Evolutionary conservation across 2,888 invertebrate genomes (phyloP).

Genomic region (Drosophila infuscata): DNA sequence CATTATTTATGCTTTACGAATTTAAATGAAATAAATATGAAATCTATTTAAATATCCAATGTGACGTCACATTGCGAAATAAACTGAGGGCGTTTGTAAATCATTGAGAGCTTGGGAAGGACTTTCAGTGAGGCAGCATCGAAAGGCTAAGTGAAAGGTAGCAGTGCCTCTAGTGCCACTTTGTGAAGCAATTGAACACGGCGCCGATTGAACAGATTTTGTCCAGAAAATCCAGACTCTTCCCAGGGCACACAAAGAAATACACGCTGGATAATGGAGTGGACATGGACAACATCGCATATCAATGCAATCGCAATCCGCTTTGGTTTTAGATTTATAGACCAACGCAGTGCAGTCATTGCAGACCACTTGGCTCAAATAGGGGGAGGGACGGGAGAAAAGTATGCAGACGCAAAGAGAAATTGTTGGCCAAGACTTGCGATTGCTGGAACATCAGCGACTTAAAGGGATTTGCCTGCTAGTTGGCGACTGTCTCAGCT

Average conservation of each 20-base stretch:
- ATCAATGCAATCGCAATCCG: slow-evolving; percentile 77
- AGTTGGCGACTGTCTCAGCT: slow-evolving; percentile 62
- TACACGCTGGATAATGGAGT: slow-evolving; percentile 37
- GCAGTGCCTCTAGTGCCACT: slow-evolving; percentile 53
- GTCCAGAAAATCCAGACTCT: neutral
- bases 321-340: slow-evolving; percentile 74
- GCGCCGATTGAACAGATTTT: slow-evolving; percentile 16
- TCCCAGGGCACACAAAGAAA: slow-evolving; percentile 61
- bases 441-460: slow-evolving; percentile 58
- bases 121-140: slow-evolving; percentile 38
- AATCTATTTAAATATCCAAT: neutral
- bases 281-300: slow-evolving; percentile 68
- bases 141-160: slow-evolving; percentile 57
- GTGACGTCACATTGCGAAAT: slow-evolving; percentile 3
- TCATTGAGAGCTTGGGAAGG: slow-evolving; percentile 12
- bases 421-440: slow-evolving; percentile 39
- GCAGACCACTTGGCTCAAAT: neutral
- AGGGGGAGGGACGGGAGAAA: neutral
- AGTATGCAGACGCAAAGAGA: slow-evolving; percentile 17
- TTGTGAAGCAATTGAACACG: slow-evolving; percentile 50
- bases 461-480: slow-evolving; percentile 72
- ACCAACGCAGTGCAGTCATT: slow-evolving; percentile 41
- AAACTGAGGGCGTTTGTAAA: slow-evolving; percentile 7
- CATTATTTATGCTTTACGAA: neutral
- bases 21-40: neutral